Evolutionary conservation across 2,113 vertebrate species (phyloP).

Genomic region (Callipepla squamata): DNA sequence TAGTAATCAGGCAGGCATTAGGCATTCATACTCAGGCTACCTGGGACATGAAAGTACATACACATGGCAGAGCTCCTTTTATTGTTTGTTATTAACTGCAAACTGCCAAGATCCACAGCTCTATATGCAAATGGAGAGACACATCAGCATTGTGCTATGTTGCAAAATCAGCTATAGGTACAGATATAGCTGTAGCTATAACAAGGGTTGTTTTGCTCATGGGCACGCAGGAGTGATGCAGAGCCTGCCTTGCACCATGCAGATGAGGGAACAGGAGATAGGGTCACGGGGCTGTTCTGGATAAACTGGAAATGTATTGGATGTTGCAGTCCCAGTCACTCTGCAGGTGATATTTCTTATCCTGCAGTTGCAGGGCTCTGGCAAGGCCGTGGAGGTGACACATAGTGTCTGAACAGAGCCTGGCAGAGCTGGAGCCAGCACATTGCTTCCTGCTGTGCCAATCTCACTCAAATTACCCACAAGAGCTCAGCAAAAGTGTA

Average conservation of each 20-base stretch:
- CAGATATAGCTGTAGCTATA: background rate
- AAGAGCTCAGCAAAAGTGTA: slow-evolving; percentile 24
- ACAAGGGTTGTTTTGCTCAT: background rate
- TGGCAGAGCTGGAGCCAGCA: background rate
- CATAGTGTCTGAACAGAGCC: background rate
- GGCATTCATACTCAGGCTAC: slow-evolving; percentile 51
- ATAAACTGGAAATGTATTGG: background rate
- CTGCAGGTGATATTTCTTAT: background rate
- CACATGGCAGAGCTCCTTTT: slow-evolving; percentile 23
- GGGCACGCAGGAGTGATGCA: background rate
- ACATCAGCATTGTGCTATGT: background rate
- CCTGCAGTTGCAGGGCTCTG: background rate
- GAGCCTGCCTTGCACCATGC: background rate
- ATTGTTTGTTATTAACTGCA: slow-evolving; percentile 46
- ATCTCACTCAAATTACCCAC: slow-evolving; percentile 18
- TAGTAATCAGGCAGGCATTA: slow-evolving; percentile 70
- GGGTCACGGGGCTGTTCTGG: background rate
- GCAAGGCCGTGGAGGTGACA: background rate
- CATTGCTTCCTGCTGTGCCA: background rate
- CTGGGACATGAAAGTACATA: slow-evolving; percentile 55
- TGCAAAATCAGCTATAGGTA: background rate
- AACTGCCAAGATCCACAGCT: background rate
- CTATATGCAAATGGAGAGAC: background rate
- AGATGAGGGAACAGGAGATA: background rate
- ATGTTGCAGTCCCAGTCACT: background rate